Base-by-base conservation (phyloP, 37 sponge, comb jelly and placozoan genomes). In the Aplysina aerophoba region DNA sequence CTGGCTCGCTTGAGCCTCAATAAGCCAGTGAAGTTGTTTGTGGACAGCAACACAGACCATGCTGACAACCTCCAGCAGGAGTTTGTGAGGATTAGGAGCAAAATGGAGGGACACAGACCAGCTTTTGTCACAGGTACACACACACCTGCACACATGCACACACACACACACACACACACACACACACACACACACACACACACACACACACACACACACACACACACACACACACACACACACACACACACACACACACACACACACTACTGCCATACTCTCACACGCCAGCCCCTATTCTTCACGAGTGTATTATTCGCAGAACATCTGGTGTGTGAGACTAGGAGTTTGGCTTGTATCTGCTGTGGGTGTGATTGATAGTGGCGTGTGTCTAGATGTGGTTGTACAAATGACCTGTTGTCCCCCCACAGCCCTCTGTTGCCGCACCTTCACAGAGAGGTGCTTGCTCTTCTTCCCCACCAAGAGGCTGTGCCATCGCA, bases 51-150 rank as follows among this genome's bases (percentile, higher is more conserved):
- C 90, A 97, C 92, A 8, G 97, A 99, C 55, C 90, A 92, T 22
- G 99, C 99, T 4, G 89, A 84, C 56, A 97, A 95, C 39, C 88
- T 99, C 40, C 86, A 90, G 14, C 99, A 99, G 37, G 99, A 99
- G 87, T 99, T 99, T 86, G 89, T 99, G 61, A 82, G 99, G 25
- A 92, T 97, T 8, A 83, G 91, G 64, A 19, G 72, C 40, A 87
- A 88, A 34, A 88, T 79, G 41, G 97, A 97, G 53, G 85, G 40
- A 30, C 91, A 93, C 80, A 80, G 97, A 72, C 93, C 90, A 68
- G 96, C 95, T 22, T 90, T 97, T 35, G 65, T 94, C 4, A 60
- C 90, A 41, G 96, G 96, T 95, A 54, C 21, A 73, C 34, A 50
- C 24, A 59, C 19, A 0, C 22, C 19, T 65, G n/a, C 6, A 44